Evolutionary conservation across 1,140 invertebrate species (phyloP).

Genomic region (Drosophila pachea): DNA sequence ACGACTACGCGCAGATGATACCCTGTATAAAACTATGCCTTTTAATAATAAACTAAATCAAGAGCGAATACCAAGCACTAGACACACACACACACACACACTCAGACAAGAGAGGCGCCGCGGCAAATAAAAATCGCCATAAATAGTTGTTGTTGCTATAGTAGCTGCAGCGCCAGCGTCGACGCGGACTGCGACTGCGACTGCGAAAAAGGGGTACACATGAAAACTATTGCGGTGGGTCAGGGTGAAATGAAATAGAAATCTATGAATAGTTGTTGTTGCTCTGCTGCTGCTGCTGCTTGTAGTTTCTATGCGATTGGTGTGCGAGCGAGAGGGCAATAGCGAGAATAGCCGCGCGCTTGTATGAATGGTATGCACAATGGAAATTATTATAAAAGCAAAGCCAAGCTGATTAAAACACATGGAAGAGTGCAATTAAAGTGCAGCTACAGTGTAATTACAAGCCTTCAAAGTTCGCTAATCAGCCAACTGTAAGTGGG

Average conservation of each 20-base stretch:
- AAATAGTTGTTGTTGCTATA: slow-evolving; percentile 54
- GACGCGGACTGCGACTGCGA: slow-evolving; percentile 12
- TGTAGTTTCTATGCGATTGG: slow-evolving; percentile 22
- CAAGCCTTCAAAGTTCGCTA: neutral
- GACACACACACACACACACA: slow-evolving; percentile 21
- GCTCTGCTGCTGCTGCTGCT: slow-evolving; percentile 6
- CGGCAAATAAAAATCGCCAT: slow-evolving; percentile 50
- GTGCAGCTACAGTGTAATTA: slow-evolving; percentile 38
- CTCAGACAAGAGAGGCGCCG: neutral
- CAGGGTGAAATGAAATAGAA: slow-evolving; percentile 76
- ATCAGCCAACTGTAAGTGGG: too few relatives aligned
- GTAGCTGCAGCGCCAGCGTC: slow-evolving; percentile 13
- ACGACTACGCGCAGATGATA: neutral
- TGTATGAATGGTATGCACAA: slow-evolving; percentile 40
- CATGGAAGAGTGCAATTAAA: slow-evolving; percentile 35
- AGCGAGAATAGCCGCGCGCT: slow-evolving; percentile 1
- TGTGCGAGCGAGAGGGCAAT: slow-evolving; percentile 8
- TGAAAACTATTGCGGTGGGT: slow-evolving; percentile 75
- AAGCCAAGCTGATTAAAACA: slow-evolving; percentile 37
- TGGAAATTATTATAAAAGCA: slow-evolving; percentile 28
- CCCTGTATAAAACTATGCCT: slow-evolving; percentile 3
- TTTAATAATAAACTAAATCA: slow-evolving; percentile 41
- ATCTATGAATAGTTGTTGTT: slow-evolving; percentile 68
- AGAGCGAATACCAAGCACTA: slow-evolving; percentile 21
- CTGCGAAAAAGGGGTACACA: slow-evolving; percentile 58